These are phyloP conservation scores for Gorsachius goisagi DNA, from an alignment of 2,113 vertebrate genomes.

Conservation along the genomic window DNA sequence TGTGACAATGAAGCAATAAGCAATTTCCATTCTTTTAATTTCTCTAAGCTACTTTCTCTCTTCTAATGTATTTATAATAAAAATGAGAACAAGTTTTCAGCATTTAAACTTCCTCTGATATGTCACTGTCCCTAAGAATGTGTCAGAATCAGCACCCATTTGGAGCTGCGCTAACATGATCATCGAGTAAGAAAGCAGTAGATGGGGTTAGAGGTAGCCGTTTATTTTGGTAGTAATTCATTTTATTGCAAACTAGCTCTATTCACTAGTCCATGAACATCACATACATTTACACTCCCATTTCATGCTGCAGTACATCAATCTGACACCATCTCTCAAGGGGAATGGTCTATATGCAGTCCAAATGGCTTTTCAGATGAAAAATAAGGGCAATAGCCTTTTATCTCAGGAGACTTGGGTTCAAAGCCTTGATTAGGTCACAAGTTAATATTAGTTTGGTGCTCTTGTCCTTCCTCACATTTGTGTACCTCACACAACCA, in stretches of 20 bases:
- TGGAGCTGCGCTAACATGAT: not conserved
- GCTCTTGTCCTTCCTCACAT: not conserved
- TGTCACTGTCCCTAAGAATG: not conserved
- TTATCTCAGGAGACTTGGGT: not conserved
- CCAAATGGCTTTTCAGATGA: constrained; percentile 49
- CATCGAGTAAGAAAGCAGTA: not conserved
- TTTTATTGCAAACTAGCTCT: constrained; percentile 45
- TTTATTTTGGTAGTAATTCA: constrained; percentile 48
- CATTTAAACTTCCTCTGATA: not conserved
- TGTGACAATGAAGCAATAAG: not conserved
- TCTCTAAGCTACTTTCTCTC: not conserved
- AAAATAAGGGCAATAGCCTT: constrained; percentile 48
- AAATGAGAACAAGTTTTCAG: not conserved
- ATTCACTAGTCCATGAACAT: constrained; percentile 51
- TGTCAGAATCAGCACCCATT: not conserved
- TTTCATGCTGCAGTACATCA: constrained; percentile 52
- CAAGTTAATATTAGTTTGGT: constrained; percentile 27
- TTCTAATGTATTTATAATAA: not conserved
- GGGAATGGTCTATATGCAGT: not conserved
- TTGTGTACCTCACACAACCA: not conserved
- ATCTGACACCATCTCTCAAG: constrained; percentile 41
- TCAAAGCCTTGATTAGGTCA: constrained; percentile 46
- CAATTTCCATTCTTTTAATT: not conserved
- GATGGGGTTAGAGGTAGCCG: not conserved
- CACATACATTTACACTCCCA: constrained; percentile 40